Evolutionary conservation across 2,888 invertebrate genomes (phyloP).

Genomic region (Agriotes lineatus): DNA sequence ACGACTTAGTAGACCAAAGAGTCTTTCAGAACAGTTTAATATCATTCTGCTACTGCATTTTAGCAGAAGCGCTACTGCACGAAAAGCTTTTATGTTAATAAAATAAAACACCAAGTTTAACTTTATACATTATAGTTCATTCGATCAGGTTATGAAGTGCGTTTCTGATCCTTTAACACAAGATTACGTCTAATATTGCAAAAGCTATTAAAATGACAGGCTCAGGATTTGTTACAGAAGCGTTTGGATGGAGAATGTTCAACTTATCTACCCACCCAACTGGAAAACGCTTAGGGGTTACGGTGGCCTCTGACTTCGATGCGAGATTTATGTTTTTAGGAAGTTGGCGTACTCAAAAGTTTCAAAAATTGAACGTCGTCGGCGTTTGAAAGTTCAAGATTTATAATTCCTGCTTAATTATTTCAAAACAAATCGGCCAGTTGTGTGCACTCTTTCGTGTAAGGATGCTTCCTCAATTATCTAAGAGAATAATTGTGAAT

Average conservation of each 20-base stretch:
- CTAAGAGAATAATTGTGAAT: no score
- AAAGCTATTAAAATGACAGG: neutral
- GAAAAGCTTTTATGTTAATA: no score
- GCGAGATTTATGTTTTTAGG: conserved; percentile 12
- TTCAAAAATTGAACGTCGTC: neutral
- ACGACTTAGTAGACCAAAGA: no score
- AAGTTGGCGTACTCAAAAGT: neutral
- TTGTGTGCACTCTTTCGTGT: no score
- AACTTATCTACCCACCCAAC: conserved; percentile 11
- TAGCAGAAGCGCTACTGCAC: no score
- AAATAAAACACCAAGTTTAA: no score
- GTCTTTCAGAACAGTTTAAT: no score
- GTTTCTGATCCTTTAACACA: neutral
- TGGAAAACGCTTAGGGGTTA: conserved; percentile 10
- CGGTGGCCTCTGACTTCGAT: neutral
- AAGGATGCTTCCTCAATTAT: no score
- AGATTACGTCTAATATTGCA: neutral
- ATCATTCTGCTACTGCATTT: no score
- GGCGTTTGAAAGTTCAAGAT: neutral
- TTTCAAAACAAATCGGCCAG: neutral
- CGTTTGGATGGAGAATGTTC: neutral
- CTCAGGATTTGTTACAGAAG: neutral
- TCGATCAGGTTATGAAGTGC: no score
- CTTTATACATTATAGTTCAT: no score
- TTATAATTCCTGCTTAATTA: conserved; percentile 1